A percentile compares a stretch with the other conserved stretches of the same genome.
Evolutionary conservation across 2,797 vertebrate genomes (phyloP).

Genomic region (Pteropus rufus): DNA sequence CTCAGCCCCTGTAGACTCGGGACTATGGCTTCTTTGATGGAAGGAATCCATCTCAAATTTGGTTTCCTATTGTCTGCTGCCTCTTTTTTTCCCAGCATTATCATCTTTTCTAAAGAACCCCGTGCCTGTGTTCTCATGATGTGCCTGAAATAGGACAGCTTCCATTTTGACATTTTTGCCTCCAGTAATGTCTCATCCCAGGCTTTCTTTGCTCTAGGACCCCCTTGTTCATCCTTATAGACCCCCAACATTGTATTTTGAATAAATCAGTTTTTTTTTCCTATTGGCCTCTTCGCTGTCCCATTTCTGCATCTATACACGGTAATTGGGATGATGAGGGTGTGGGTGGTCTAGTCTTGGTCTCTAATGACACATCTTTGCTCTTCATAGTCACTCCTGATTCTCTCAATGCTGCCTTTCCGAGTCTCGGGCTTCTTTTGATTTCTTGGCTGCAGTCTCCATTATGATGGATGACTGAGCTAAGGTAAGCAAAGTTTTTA

Average conservation of each 20-base stretch:
- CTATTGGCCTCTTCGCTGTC: not conserved
- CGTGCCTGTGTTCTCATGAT: not conserved
- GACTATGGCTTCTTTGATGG: not conserved
- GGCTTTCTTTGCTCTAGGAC: not conserved
- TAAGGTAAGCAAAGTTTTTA: not conserved
- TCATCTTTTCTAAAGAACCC: not conserved
- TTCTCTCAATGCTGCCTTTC: not conserved
- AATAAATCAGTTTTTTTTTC: not conserved
- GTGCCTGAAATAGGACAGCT: not conserved
- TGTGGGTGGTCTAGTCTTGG: not conserved
- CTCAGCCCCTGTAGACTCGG: not conserved
- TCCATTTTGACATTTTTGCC: not conserved
- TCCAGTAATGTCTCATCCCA: not conserved
- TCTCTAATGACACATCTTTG: not conserved
- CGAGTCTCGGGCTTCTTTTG: not conserved
- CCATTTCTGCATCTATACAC: not conserved
- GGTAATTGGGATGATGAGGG: not conserved
- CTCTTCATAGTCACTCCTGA: not conserved
- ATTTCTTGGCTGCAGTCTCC: not conserved
- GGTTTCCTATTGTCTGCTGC: no score
- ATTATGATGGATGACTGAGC: not conserved
- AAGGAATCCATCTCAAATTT: not conserved
- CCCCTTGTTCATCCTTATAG: not conserved
- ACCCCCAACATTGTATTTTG: not conserved
- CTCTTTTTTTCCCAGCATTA: not conserved